Evolutionary conservation across 2,113 vertebrate species (phyloP), one percentile per base, ranked within the genome.

Genomic region (Zeus faber): DNA sequence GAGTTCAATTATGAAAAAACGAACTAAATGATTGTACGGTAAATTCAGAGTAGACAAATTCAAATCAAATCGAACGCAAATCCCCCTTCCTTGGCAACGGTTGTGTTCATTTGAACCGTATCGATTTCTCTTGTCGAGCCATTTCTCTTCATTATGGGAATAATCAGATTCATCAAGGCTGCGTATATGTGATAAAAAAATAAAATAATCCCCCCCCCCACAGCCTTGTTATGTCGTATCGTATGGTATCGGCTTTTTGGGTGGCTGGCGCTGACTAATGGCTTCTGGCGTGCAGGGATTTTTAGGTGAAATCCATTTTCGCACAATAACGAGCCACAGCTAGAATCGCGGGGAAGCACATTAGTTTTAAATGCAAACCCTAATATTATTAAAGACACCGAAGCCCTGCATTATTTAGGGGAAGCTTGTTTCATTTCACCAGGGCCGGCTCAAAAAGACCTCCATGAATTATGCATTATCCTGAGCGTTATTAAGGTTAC

Each of bases 381-480:
- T 85, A n/a, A n/a, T n/a, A 88, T 90, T 89, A 89, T 86, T 79
- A 86, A 82, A 85, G 80, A 88, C 79, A 83, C 79, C 81, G 74
- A 78, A 77, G 68, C 74, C 77, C 84, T 89, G 67, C 79, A 91
- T 88, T 91, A 89, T 89, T 86, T 82, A 89, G 74, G 45, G 39
- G 67, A 77, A 56, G 74, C 70, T 67, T 68, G 70, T 79, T 84
- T 82, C 76, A 76, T 77, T n/a, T n/a, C n/a, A n/a, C n/a, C n/a
- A 79, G 76, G 63, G 60, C 79, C 74, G 70, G 63, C 81, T 84
- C 68, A 77, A 84, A 86, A 85, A 84, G 72, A 82, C 82, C 74
- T 58, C n/a, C n/a, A 84, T 89, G 80, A 87, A 87, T 87, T 82
- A 89, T 89, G 82, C 70, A 87, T 81, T 64, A 64, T 66, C 62